Conservation (phyloP, 2,797 vertebrate species). For the Catostomus latipinnis region DNA sequence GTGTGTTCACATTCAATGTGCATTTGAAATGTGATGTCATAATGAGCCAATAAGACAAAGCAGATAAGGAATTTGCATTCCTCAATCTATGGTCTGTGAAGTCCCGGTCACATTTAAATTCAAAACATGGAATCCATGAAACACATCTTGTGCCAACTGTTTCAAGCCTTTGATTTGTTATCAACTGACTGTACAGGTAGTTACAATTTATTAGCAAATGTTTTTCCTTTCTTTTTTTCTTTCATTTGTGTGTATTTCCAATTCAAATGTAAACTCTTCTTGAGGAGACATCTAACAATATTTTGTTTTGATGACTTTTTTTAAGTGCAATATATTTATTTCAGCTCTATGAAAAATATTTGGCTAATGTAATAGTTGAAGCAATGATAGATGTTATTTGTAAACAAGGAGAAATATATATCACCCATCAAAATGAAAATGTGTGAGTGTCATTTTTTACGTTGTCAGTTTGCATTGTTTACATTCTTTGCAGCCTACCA, state of each 20-base stretch:
- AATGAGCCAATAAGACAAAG: background rate
- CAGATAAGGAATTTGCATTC: background rate
- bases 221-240: slow-evolving; percentile 68
- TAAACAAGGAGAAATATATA: slow-evolving; percentile 87
- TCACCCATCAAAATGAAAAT: slow-evolving; percentile 64
- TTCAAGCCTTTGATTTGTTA: slow-evolving; percentile 32
- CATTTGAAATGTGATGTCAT: background rate
- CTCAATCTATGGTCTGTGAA: background rate
- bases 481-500: background rate
- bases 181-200: slow-evolving; percentile 66
- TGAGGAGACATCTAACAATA: slow-evolving; percentile 77
- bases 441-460: slow-evolving; percentile 46
- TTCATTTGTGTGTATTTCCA: slow-evolving; percentile 42
- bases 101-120: background rate
- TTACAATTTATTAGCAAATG: slow-evolving; percentile 73
- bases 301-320: slow-evolving; percentile 86
- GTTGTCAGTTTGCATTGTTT: background rate
- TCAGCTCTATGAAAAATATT: slow-evolving; percentile 87
- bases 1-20: background rate
- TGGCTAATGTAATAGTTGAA: slow-evolving; percentile 90
- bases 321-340: slow-evolving; percentile 99
- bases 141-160: background rate
- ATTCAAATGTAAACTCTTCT: slow-evolving; percentile 72
- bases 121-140: background rate
- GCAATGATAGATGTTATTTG: slow-evolving; percentile 87